Base-by-base conservation (phyloP, 2,797 vertebrate genomes). In the Enteromius unitaeniatus region DNA sequence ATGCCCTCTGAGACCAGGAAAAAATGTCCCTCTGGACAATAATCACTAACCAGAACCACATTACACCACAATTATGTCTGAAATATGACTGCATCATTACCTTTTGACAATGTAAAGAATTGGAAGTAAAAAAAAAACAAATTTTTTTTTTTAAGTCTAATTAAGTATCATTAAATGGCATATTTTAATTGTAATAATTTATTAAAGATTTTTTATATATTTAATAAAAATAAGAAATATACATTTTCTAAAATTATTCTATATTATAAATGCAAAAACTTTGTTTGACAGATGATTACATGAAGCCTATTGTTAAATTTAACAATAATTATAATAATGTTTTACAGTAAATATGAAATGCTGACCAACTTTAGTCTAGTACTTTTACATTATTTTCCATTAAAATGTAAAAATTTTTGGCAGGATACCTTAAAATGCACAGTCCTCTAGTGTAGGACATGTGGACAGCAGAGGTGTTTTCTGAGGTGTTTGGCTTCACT, bases 401-500 rank as follows among this genome's bases (percentile, higher is more conserved):
- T 42, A 68, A 68, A 68, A n/a, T n/a, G n/a, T n/a, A n/a, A n/a
- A n/a, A n/a, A n/a, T 34, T 19, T 72, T 70, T 70, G 42, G 40
- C 14, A 62, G 34, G 23, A 60, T 60, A 19, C 4, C n/a, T 77
- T 7, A 17, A 65, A 21, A 40, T 40, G 19, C 68, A 79, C 9
- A n/a, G 2, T 23, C 4, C 1, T 45, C 23, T n/a, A n/a, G n/a
- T n/a, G n/a, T 14, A 69, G 4, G 70, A 78, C 73, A 83, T 67
- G 72, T 82, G 72, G 60, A 72, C 55, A 78, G 47, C 47, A 51
- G 68, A 60, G 69, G 75, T 60, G 49, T 70, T 1, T 64, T 67
- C 76, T 49, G 60, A 86, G 68, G 88, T 78, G 28, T 67, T 68
- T 77, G 75, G 45, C 23, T 68, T 60, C 10, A 19, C 58, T 0